Conservation (phyloP, 2,888 invertebrate genomes). For the Phengaris alcon region DNA sequence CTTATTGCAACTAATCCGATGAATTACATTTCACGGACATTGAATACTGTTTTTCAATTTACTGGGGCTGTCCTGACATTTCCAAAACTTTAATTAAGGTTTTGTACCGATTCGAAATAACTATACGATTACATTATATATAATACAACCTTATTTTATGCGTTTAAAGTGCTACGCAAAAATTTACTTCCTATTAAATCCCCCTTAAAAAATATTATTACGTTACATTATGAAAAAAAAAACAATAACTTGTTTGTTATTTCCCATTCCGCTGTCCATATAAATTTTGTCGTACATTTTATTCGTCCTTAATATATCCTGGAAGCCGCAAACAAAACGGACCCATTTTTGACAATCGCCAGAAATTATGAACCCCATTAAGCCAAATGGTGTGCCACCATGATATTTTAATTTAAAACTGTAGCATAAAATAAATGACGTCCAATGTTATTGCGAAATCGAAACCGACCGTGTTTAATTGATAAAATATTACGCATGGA, state of each 20-base stretch:
- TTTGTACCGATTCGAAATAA: background rate
- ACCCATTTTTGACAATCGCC: constrained; percentile 8
- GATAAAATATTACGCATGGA: constrained; percentile 69
- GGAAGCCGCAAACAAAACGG: background rate
- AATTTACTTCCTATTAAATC: no score
- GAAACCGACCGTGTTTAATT: constrained; percentile 69
- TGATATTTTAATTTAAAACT: constrained; percentile 60
- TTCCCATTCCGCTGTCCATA: background rate
- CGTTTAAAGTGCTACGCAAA: no score
- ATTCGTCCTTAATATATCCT: constrained; percentile 1
- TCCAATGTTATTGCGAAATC: constrained; percentile 59
- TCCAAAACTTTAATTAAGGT: background rate
- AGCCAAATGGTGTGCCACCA: constrained; percentile 41
- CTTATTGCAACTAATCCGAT: constrained; percentile 25
- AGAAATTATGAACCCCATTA: constrained; percentile 25
- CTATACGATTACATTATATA: no score
- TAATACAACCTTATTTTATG: no score
- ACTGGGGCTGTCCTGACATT: background rate
- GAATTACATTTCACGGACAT: constrained; percentile 26
- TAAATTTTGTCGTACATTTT: no score
- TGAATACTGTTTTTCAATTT: constrained; percentile 3
- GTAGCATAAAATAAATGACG: constrained; percentile 56
- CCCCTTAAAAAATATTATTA: no score
- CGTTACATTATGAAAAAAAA: no score
- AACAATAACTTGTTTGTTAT: background rate